phyloP scores from a whole-genome alignment of 2,113 vertebrate genomes.

The Saimiri boliviensis region DNA sequence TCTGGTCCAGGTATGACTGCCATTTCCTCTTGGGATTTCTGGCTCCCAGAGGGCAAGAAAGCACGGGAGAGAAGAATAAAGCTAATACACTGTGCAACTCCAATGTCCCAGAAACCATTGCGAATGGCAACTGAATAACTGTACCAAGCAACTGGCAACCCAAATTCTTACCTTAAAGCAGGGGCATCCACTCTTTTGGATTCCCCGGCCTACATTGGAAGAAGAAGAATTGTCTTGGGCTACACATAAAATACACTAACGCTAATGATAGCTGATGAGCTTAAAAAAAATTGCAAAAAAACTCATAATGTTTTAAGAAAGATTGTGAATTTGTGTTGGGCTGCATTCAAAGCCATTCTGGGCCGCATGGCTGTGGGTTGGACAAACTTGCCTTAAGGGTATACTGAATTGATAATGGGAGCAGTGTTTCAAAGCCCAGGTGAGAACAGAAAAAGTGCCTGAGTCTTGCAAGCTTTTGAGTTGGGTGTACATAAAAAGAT shows the following conservation, averaged over 20 bases:
- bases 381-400: too few relatives aligned
- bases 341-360: too few relatives aligned
- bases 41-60: not conserved
- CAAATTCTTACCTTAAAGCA: not conserved
- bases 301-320: too few relatives aligned
- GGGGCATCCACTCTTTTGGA: too few relatives aligned
- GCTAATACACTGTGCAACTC: too few relatives aligned
- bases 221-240: too few relatives aligned
- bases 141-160: not conserved
- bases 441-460: not conserved
- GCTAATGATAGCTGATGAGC: too few relatives aligned
- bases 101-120: not conserved
- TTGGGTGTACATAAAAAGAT: not conserved
- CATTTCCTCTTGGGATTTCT: not conserved
- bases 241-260: too few relatives aligned
- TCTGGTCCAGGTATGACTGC: not conserved
- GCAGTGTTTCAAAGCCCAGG: not conserved
- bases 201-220: too few relatives aligned
- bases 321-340: too few relatives aligned
- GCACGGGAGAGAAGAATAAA: not conserved
- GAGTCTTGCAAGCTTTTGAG: not conserved
- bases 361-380: fast-evolving
- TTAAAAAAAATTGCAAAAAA: too few relatives aligned
- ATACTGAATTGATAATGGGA: not conserved
- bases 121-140: not conserved